A percentile compares a stretch with the other conserved stretches of the same genome.
Conservation (phyloP, 2,888 invertebrate genomes). For the Notocelia uddmanniana region DNA sequence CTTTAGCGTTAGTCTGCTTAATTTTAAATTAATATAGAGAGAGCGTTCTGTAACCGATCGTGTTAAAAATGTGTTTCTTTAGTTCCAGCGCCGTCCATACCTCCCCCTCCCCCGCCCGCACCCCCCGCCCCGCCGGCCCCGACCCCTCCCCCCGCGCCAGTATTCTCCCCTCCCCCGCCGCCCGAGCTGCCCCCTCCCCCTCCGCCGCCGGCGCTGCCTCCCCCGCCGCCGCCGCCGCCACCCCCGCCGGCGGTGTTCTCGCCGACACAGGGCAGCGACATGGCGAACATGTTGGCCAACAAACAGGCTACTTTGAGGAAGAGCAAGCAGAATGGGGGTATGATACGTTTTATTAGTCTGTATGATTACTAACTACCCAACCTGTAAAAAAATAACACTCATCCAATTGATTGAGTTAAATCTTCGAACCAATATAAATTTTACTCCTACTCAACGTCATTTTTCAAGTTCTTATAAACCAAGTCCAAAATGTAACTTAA, state of each 20-base stretch:
- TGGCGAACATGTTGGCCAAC: constrained; percentile 86
- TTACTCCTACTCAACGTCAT: too few relatives aligned
- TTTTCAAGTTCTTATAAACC: too few relatives aligned
- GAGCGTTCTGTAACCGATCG: too few relatives aligned
- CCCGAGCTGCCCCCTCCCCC: constrained; percentile 54
- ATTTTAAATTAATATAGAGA: too few relatives aligned
- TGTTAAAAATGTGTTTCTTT: neutral
- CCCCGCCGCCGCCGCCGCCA: constrained; percentile 75
- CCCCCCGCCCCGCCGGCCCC: neutral
- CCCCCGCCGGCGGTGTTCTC: constrained; percentile 73
- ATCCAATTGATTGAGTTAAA: too few relatives aligned
- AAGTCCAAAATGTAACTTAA: too few relatives aligned
- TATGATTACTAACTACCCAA: too few relatives aligned
- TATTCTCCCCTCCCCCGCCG: constrained; percentile 48
- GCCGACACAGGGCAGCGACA: constrained; percentile 65
- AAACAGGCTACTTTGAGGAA: constrained; percentile 84
- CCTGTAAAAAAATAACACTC: too few relatives aligned
- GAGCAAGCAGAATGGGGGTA: constrained; percentile 83
- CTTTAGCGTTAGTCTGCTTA: too few relatives aligned
- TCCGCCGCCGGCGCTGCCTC: constrained; percentile 53
- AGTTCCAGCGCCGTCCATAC: constrained; percentile 33
- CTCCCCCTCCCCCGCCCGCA: constrained; percentile 36
- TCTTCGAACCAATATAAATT: too few relatives aligned
- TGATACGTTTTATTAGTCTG: constrained; percentile 37
- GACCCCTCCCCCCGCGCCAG: constrained; percentile 45